Percentiles rank a stretch among this genome's conserved stretches.
Evolutionary conservation across 2,113 vertebrate species (phyloP).

Genomic region (Craseonycteris thonglongyai): DNA sequence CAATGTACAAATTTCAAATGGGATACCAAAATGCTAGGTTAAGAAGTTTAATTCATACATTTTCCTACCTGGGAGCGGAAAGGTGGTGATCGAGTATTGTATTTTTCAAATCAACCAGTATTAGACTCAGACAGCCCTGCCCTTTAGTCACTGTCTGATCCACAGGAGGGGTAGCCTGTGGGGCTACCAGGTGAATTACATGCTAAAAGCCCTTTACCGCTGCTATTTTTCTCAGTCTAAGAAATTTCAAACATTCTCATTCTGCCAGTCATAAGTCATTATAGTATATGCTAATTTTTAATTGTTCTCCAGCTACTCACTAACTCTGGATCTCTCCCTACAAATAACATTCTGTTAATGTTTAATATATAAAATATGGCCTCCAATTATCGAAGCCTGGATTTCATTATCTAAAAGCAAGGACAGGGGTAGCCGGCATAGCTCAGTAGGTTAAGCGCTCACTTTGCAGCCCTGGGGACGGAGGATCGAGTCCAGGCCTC

Average conservation of each 20-base stretch:
- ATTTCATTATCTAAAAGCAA: background rate
- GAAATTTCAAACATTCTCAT: background rate
- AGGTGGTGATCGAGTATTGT: background rate
- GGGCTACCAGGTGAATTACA: background rate
- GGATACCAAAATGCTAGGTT: background rate
- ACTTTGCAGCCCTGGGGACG: too few species aligned
- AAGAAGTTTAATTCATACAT: background rate
- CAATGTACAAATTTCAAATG: background rate
- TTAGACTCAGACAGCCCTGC: background rate
- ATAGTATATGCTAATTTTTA: background rate
- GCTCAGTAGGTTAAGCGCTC: too few species aligned
- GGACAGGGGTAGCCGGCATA: too few species aligned
- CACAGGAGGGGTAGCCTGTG: too few species aligned
- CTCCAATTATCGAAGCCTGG: background rate
- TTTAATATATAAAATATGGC: background rate
- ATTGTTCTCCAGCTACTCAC: slow-evolving; percentile 8
- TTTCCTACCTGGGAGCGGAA: background rate
- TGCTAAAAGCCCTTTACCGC: background rate
- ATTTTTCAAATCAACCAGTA: background rate
- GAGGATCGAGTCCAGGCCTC: too few species aligned
- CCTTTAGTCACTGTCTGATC: background rate
- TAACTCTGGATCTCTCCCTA: background rate
- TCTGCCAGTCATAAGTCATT: background rate
- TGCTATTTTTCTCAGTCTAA: background rate
- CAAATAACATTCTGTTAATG: slow-evolving; percentile 20